Evolutionary conservation across 1,140 invertebrate species (phyloP), one percentile per base, ranked within the genome.

Genomic region (Apis florea): DNA sequence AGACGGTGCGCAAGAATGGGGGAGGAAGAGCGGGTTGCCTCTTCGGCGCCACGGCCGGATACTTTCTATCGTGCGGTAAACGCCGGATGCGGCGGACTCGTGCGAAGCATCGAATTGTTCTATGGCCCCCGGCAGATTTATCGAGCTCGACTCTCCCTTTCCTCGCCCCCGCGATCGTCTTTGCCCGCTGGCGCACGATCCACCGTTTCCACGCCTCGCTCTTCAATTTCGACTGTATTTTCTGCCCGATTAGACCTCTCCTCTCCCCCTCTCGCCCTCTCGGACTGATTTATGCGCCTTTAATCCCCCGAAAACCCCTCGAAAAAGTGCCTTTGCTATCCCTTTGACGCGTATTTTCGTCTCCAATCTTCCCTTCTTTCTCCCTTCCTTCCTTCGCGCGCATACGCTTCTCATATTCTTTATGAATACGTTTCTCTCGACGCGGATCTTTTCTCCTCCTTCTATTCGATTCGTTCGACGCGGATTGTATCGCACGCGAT

Each of bases 11-110:
- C 64, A 47, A 67, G 21, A 17, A n/a, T 4, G 56, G 40, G 24
- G n/a, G 12, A 8, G 40, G 4, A 0, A n/a, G 51, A 56, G 53
- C 53, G 31, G 75, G 59, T 64, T 70, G 59, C 19, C 21, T 72
- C 70, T 70, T 61, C 71, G 85, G 81, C 81, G 67, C 72, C 70
- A 56, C 59, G 77, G 31, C 59, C 75, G 79, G 74, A 64, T 88
- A 85, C 87, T 89, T 88, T 87, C 87, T 80, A 87, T 85, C 76
- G 81, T 85, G 79, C 79, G 83, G 85, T 89, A 87, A 89, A 89
- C 84, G 87, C 79, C 79, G 83, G 78, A 89, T 87, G 74, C 73
- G 64, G 69, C 78, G 83, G 79, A 82, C 77, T 71, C 73, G 80
- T 76, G 83, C 58, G 72, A 66, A 84, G n/a, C 74, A 69, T 64